Base-by-base conservation (phyloP, 2,113 vertebrate genomes). In the Sphaerodactylus townsendi region DNA sequence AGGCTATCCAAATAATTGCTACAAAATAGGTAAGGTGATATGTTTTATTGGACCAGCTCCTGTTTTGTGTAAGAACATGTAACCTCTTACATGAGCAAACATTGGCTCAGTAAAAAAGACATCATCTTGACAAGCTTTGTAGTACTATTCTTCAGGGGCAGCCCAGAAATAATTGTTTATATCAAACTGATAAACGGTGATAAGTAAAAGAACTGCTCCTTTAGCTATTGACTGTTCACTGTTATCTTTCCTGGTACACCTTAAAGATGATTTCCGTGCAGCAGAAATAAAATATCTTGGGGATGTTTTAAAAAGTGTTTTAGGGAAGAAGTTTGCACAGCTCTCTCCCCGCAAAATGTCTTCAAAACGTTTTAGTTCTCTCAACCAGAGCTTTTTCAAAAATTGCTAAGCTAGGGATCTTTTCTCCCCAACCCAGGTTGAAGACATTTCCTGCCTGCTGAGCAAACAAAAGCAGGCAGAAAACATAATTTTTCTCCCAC, bases 1-100 rank as follows among this genome's bases (percentile, higher is more conserved):
- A 41, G 80, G 53, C 79, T 59, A 68, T 86, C 48, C 53, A 11
- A n/a, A 46, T 41, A 62, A 85, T 82, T 85, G 83, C 35, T 82
- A 50, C 33, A 77, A 85, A 85, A 85, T 79, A 79, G 56, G 76
- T 64, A 85, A 85, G 76, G 56, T 37, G 39, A 79, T 85, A 50
- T 48, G 39, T 72, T 84, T 85, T 48, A 25, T 78, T 79, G 76
- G 53, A 69, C 50, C 39, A 39, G 83, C 68, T 50, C 39, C 68
- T 64, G 76, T 85, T 85, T 78, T 46, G 39, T n/a, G n/a, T 79
- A 72, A 72, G 68, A 37, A 85, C 69, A 72, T 56, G 35, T 73
- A 83, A 68, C 68, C 64, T 77, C 64, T 68, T 68, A 28, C 73
- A 83, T 7, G 41, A 79, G 14, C 65, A 84, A 77, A 84, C 59